These are phyloP conservation scores for Pterocles gutturalis DNA, from an alignment of 2,113 vertebrate species.

Conservation along the genomic window DNA sequence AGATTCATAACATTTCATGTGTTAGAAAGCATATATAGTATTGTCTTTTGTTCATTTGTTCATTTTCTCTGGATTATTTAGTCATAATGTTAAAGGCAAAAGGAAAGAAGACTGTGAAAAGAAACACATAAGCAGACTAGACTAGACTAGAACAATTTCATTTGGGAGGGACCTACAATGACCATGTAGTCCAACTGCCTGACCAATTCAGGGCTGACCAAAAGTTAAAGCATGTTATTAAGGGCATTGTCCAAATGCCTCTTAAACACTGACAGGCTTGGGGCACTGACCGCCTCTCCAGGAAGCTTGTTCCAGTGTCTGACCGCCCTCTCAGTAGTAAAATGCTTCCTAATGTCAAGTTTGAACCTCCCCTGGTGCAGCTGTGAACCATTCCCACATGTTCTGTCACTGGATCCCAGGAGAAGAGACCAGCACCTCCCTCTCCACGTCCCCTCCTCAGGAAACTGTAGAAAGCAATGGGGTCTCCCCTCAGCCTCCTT, in stretches of 20 bases:
- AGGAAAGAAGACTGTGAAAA: not conserved
- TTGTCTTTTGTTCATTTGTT: not conserved
- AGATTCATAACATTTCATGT: not conserved
- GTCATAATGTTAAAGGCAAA: not conserved
- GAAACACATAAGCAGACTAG: not conserved
- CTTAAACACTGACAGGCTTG: not conserved
- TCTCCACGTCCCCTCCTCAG: not conserved
- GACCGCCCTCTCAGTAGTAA: too few species aligned
- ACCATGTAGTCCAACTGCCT: not conserved
- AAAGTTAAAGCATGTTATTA: not conserved
- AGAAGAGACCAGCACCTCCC: not conserved
- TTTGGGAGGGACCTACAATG: not conserved
- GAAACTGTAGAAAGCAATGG: not conserved
- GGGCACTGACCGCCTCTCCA: not conserved
- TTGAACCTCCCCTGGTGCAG: not conserved
- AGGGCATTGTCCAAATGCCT: not conserved
- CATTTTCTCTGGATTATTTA: not conserved
- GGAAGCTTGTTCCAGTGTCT: not conserved
- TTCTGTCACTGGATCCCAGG: too few species aligned
- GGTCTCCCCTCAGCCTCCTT: not conserved
- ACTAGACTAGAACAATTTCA: not conserved
- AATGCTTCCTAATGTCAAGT: not conserved
- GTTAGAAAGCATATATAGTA: not conserved
- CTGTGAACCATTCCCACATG: not conserved
- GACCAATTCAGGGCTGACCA: not conserved